Evolutionary conservation across 2,888 invertebrate species (phyloP).

Genomic region (Brassicogethes aeneus): DNA sequence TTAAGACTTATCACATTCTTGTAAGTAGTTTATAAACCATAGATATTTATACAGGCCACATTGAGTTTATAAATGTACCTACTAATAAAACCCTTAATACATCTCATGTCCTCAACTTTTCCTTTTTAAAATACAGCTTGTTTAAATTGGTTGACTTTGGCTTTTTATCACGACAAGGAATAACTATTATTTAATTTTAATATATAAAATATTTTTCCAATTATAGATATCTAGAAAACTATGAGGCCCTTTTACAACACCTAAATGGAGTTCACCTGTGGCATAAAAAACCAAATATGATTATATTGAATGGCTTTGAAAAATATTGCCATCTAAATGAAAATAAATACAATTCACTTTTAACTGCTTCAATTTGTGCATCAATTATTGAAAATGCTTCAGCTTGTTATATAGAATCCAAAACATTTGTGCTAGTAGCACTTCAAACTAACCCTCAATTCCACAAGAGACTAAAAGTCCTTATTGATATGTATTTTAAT

Average conservation of each 20-base stretch:
- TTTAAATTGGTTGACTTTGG: too few relatives aligned
- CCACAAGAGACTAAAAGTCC: slow-evolving; percentile 19
- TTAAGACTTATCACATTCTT: slow-evolving; percentile 34
- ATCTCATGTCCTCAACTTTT: too few relatives aligned
- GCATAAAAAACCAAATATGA: slow-evolving; percentile 29
- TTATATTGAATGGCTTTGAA: slow-evolving; percentile 30
- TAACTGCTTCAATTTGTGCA: slow-evolving; percentile 26
- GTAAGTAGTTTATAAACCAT: slow-evolving; percentile 22
- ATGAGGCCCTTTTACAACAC: slow-evolving; percentile 29
- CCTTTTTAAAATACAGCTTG: too few relatives aligned
- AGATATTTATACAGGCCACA: background rate
- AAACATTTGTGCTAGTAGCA: slow-evolving; percentile 12
- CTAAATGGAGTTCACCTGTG: slow-evolving; percentile 33
- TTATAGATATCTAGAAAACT: slow-evolving; percentile 33
- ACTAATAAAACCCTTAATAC: too few relatives aligned
- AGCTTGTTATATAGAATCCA: slow-evolving; percentile 19
- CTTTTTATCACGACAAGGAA: too few relatives aligned
- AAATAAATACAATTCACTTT: slow-evolving; percentile 16
- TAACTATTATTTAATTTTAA: too few relatives aligned
- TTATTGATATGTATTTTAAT: slow-evolving; percentile 30
- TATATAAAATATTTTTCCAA: slow-evolving; percentile 1
- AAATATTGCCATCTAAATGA: slow-evolving; percentile 23
- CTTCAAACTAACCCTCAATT: too few relatives aligned
- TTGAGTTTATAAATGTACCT: background rate
- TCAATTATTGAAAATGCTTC: slow-evolving; percentile 27